These are phyloP conservation scores for Thamnophis elegans DNA, from an alignment of 2,797 vertebrate genomes.

Conservation along the genomic window DNA sequence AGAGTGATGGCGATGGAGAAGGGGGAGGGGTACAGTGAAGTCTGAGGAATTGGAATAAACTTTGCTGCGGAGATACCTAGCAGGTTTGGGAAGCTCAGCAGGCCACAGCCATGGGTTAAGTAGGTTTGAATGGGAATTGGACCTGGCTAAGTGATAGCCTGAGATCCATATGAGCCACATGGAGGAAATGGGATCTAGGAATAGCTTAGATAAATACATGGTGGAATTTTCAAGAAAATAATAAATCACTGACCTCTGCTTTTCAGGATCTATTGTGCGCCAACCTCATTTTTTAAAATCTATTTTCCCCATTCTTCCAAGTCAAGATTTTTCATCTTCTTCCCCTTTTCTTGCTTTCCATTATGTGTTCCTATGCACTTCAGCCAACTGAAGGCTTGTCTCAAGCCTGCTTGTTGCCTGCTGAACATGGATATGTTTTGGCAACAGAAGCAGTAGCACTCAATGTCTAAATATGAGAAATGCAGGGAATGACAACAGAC, in stretches of 20 bases:
- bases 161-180: not conserved
- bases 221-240: not conserved
- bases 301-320: not conserved
- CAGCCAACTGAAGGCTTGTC: not conserved
- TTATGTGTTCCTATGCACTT: not conserved
- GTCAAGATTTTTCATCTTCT: not conserved
- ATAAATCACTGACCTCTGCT: not conserved
- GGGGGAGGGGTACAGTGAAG: constrained; percentile 9
- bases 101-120: too few species aligned
- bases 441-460: not conserved
- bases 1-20: not conserved
- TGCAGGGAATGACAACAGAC: not conserved
- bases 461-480: not conserved
- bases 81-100: not conserved
- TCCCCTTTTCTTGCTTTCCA: not conserved
- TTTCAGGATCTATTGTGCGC: not conserved
- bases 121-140: not conserved
- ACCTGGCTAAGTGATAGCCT: not conserved
- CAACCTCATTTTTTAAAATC: not conserved
- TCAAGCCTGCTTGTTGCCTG: not conserved
- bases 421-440: not conserved
- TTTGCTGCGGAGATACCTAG: not conserved
- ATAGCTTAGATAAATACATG: not conserved
- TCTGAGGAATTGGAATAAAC: constrained; percentile 21
- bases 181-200: not conserved